phyloP scores from a whole-genome alignment of 2,888 invertebrate genomes.

The Ophion slaviceki region DNA sequence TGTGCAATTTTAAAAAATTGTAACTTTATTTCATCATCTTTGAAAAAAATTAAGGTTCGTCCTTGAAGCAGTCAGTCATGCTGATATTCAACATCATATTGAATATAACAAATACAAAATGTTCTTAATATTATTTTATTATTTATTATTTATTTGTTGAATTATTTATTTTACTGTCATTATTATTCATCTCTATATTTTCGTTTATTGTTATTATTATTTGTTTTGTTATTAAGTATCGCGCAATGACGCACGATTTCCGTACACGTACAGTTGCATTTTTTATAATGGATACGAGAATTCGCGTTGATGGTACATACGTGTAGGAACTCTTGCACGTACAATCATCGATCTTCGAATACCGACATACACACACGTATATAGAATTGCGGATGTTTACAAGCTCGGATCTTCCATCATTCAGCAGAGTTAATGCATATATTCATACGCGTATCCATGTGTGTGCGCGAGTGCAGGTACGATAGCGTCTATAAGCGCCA shows the following conservation, averaged over 20 bases:
- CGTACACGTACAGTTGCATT: constrained; percentile 5
- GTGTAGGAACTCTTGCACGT: constrained; percentile 1
- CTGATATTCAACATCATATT: no score
- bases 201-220: no score
- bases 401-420: constrained; percentile 8
- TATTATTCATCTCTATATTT: neutral
- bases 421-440: neutral
- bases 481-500: neutral
- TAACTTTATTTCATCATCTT: no score
- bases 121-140: neutral
- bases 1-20: no score
- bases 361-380: neutral
- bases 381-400: constrained; percentile 41
- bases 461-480: neutral
- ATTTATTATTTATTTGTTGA: neutral
- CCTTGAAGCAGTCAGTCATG: no score
- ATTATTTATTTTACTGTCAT: neutral
- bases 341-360: neutral
- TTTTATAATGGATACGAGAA: neutral
- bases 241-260: neutral
- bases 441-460: neutral
- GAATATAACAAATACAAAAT: no score
- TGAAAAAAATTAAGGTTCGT: no score
- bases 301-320: neutral
- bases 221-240: neutral